phyloP scores from a whole-genome alignment of 2,113 vertebrate genomes.

The Hyperoodon ampullatus region DNA sequence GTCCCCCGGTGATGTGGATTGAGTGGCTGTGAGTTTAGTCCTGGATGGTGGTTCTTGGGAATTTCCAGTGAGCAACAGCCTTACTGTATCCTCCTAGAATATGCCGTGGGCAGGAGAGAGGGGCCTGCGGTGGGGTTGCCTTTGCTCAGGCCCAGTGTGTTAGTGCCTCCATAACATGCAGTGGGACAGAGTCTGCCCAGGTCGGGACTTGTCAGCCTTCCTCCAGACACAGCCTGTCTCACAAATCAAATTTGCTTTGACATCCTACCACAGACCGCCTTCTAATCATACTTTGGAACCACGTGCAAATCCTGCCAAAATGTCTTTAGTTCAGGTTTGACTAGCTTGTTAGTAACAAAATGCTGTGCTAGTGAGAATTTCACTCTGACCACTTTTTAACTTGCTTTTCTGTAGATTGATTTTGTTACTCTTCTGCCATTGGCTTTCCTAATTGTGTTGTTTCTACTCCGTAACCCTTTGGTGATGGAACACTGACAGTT shows the following conservation, averaged over 20 bases:
- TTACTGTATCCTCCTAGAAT: not conserved
- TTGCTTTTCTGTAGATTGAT: not conserved
- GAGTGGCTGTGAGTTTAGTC: not conserved
- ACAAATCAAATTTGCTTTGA: not conserved
- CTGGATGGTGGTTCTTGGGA: not conserved
- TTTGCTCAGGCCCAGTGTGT: not conserved
- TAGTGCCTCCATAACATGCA: not conserved
- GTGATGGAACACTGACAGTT: not conserved
- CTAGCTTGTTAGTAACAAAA: not conserved
- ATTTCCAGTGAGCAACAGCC: not conserved
- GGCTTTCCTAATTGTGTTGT: not conserved
- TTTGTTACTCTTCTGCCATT: not conserved
- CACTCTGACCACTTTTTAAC: not conserved
- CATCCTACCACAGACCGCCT: conserved; percentile 17
- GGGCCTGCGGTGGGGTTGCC: not conserved
- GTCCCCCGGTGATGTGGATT: not conserved
- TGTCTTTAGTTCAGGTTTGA: conserved; percentile 29
- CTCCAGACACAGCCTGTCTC: conserved; percentile 24
- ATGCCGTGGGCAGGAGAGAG: not conserved
- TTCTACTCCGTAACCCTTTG: not conserved
- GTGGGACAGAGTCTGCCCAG: not conserved
- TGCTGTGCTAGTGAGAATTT: not conserved
- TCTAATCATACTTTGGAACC: not conserved
- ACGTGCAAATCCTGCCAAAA: not conserved
- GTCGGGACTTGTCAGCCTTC: conserved; percentile 1